Evolutionary conservation across 1,140 invertebrate species (phyloP).

Genomic region (Elymnias hypermnestra): DNA sequence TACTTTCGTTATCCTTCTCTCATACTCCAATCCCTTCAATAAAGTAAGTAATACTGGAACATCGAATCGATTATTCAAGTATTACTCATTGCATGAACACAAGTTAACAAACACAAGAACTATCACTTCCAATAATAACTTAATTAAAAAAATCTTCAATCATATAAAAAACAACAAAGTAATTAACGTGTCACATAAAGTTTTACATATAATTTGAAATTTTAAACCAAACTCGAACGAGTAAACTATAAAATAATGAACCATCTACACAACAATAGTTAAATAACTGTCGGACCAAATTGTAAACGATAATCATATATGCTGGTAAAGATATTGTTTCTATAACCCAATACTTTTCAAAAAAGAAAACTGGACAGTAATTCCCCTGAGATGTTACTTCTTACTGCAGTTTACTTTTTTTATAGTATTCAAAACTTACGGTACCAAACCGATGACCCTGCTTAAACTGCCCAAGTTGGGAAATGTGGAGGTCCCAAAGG

Average conservation of each 20-base stretch:
- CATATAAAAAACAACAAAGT: background rate
- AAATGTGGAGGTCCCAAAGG: too few relatives aligned
- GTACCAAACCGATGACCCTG: too few relatives aligned
- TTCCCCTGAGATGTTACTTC: too few relatives aligned
- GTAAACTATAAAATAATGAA: background rate
- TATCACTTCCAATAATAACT: background rate
- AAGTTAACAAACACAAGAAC: background rate
- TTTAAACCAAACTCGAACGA: background rate
- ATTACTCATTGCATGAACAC: background rate
- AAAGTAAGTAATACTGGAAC: background rate
- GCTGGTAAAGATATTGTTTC: too few relatives aligned
- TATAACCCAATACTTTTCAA: too few relatives aligned
- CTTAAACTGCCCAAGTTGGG: too few relatives aligned
- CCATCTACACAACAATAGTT: background rate
- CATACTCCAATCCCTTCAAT: conserved; percentile 10
- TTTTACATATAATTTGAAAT: background rate
- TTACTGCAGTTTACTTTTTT: too few relatives aligned
- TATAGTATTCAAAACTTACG: too few relatives aligned
- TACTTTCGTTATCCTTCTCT: conserved; percentile 10
- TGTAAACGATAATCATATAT: background rate
- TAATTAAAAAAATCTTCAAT: background rate
- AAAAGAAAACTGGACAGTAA: too few relatives aligned
- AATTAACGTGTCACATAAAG: background rate
- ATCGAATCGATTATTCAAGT: background rate
- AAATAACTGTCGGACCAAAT: background rate